Conservation (phyloP, 1,140 invertebrate species). For the Idris sp. region DNA sequence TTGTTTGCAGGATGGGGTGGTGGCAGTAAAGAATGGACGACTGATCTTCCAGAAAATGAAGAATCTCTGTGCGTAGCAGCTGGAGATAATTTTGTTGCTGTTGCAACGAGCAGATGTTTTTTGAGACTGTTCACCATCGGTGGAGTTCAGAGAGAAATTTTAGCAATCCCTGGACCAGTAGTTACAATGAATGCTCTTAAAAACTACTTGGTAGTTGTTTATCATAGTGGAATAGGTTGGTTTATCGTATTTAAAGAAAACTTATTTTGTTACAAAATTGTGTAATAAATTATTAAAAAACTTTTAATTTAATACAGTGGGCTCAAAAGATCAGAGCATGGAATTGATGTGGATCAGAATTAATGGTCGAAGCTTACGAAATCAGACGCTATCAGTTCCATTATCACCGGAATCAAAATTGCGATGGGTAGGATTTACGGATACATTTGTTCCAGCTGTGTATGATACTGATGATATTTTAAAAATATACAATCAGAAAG, state of each 20-base stretch:
- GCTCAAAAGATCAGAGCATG: slow-evolving; percentile 46
- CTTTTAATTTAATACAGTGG: slow-evolving; percentile 22
- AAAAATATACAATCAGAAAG: slow-evolving; percentile 45
- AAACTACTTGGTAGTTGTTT: slow-evolving; percentile 86
- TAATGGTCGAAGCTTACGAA: slow-evolving; percentile 32
- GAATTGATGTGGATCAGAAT: slow-evolving; percentile 55
- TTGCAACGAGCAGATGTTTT: slow-evolving; percentile 85
- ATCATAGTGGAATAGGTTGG: slow-evolving; percentile 83
- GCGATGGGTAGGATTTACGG: slow-evolving; percentile 52
- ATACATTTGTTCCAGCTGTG: slow-evolving; percentile 39
- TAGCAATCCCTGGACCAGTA: slow-evolving; percentile 85
- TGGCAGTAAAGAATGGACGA: slow-evolving; percentile 92
- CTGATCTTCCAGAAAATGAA: slow-evolving; percentile 87
- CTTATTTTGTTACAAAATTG: too few relatives aligned
- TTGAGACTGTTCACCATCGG: slow-evolving; percentile 90
- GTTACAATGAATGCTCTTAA: slow-evolving; percentile 84
- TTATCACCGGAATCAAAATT: slow-evolving; percentile 49
- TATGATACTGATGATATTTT: slow-evolving; percentile 54
- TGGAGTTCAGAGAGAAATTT: slow-evolving; percentile 90
- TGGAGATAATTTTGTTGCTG: slow-evolving; percentile 86
- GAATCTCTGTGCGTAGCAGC: slow-evolving; percentile 85
- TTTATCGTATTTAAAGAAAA: too few relatives aligned
- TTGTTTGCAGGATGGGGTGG: slow-evolving; percentile 79
- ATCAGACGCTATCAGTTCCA: slow-evolving; percentile 42
- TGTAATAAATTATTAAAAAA: neutral